Evolutionary conservation across 2,113 vertebrate genomes (phyloP), one percentile per base, ranked within the genome.

Genomic region (Apistogramma diplotaenia): DNA sequence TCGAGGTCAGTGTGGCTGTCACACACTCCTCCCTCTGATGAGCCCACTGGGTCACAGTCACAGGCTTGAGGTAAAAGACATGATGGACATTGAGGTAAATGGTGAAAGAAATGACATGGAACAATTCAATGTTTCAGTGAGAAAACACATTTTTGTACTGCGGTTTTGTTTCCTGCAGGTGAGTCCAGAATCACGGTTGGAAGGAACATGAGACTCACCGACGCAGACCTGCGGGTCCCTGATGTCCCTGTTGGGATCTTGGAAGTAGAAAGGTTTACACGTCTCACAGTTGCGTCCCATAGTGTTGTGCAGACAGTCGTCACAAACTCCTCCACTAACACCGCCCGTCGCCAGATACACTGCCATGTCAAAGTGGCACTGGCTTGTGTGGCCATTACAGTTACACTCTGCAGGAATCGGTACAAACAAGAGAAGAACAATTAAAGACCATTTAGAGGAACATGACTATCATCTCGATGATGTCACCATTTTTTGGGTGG

Each of bases 341-440:
- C 98, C 98, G 11, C 96, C 94, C 5, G 94, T 97, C 23, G 96
- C 95, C 93, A 98, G 88, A 92, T 95, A 99, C 33, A 97, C 93
- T 0, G 97, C 98, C 96, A 97, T 98, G 91, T 99, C 98, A 0
- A 99, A 99, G 94, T 98, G 97, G 78, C 98, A 99, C 37, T 85
- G 93, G 59, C 2, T 89, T 0, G 97, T 91, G 76, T 99, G 98
- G 67, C 95, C 91, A 0, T 98, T 96, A 86, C 98, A 99, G 91
- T 97, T 96, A 0, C 98, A 98, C 85, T 96, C 98, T 99, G 54
- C 3, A 89, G 1, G 18, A 35, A 79, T 0, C 35, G 55, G 43
- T 3, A 11, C 21, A 29, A 13, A 25, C 16, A 13, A 53, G 53
- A 40, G 4, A n/a, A 18, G 18, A 37, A 61, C 11, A 21, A 35